Conservation (phyloP, 2,113 vertebrate species). For the Trematocara zebra region DNA sequence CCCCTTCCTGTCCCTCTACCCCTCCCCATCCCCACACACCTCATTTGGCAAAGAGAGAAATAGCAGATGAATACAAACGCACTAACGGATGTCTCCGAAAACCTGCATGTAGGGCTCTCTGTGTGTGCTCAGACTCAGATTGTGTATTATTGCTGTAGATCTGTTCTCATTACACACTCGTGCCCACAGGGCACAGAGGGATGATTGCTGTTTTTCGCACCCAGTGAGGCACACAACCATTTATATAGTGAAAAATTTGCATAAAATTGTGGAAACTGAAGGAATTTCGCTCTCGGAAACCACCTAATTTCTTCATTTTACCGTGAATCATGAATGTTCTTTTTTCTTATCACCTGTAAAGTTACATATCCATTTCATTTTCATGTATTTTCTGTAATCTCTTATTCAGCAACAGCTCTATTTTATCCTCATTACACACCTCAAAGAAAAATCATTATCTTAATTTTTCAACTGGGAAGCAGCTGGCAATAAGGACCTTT, state of each 20-base stretch:
- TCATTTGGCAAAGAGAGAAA: conserved; percentile 40
- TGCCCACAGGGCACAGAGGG: conserved; percentile 32
- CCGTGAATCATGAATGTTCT: background rate
- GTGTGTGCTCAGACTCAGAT: conserved; percentile 5
- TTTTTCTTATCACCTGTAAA: background rate
- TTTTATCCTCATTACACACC: background rate
- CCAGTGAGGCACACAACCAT: conserved; percentile 32
- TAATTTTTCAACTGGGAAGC: background rate
- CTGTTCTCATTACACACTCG: conserved; percentile 59
- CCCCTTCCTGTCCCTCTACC: background rate
- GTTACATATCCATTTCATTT: background rate
- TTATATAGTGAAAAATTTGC: conserved; percentile 36
- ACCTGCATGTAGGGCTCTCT: background rate
- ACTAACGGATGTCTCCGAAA: background rate
- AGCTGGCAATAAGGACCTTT: background rate
- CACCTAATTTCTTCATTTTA: background rate
- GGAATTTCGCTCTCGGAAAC: background rate
- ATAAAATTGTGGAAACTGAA: conserved; percentile 35
- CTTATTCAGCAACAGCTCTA: background rate
- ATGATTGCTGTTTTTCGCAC: conserved; percentile 48
- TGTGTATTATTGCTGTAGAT: conserved; percentile 49
- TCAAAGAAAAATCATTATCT: background rate
- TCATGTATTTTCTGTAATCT: background rate
- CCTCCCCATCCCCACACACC: background rate
- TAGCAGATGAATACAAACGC: conserved; percentile 3